A percentile compares a stretch with the other conserved stretches of the same genome.
phyloP scores from a whole-genome alignment of 2,888 invertebrate genomes.

The Osedax frankpressi region DNA sequence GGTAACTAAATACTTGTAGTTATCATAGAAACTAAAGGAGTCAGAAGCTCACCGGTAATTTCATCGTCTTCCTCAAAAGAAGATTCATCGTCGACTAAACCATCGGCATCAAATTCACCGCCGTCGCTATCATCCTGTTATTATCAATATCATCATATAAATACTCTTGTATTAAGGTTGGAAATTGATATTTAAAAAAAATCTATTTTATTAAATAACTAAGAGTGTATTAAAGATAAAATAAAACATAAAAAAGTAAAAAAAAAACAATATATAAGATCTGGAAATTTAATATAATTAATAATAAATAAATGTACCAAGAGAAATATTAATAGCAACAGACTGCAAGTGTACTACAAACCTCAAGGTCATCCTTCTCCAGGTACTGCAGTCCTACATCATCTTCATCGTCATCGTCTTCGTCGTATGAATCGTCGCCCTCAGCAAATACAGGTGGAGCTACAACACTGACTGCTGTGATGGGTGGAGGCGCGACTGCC shows the following conservation, averaged over 20 bases:
- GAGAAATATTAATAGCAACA: no score
- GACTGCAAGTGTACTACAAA: no score
- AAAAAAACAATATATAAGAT: no score
- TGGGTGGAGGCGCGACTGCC: no score
- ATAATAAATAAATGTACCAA: no score
- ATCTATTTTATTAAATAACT: not conserved
- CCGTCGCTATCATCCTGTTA: not conserved
- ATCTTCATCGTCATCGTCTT: constrained; percentile 50
- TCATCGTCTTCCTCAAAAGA: not conserved
- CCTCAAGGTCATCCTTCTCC: constrained; percentile 47
- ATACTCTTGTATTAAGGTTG: not conserved
- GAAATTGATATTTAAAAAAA: not conserved
- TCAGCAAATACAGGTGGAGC: constrained; percentile 49
- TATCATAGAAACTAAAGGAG: no score
- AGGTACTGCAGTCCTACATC: constrained; percentile 58
- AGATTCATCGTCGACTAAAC: not conserved
- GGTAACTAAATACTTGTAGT: no score
- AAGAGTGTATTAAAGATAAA: not conserved
- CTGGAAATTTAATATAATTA: no score
- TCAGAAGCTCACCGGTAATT: no score
- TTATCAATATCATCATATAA: not conserved
- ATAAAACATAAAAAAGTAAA: not conserved
- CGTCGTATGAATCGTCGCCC: constrained; percentile 49
- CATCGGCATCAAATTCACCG: not conserved
- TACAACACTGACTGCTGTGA: no score